A percentile compares a stretch with the other conserved stretches of the same genome.
Evolutionary conservation across 2,797 vertebrate species (phyloP).

Genomic region (Typhlichthys eigenmanni): DNA sequence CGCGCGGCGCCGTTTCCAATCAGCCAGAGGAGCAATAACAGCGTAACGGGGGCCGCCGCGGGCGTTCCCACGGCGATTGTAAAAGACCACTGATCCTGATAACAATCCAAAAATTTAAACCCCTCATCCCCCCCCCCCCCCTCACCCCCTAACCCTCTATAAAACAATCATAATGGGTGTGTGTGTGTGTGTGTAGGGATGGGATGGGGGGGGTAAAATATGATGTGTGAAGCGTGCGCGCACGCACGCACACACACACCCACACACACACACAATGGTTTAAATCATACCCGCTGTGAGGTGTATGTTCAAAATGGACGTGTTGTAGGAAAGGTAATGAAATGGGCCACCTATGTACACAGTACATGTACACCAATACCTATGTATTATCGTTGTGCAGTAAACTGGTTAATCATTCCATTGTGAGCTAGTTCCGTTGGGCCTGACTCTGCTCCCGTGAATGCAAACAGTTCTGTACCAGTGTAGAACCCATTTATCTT

Average conservation of each 20-base stretch:
- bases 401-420: not conserved
- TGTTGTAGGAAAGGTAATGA: conserved; percentile 54
- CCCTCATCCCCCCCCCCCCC: conserved; percentile 17
- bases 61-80: conserved; percentile 46
- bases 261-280: conserved; percentile 28
- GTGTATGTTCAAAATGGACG: conserved; percentile 66
- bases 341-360: conserved; percentile 42
- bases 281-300: conserved; percentile 64
- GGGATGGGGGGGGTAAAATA: not conserved
- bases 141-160: conserved; percentile 22
- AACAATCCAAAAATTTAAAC: conserved; percentile 68
- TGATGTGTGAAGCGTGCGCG: not conserved
- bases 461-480: no score
- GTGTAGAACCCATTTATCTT: no score
- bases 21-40: conserved; percentile 53
- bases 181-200: not conserved
- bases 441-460: no score
- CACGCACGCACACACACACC: not conserved
- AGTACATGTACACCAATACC: conserved; percentile 57
- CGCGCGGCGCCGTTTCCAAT: conserved; percentile 65
- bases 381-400: not conserved
- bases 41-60: conserved; percentile 41
- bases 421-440: no score
- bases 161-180: conserved; percentile 70
- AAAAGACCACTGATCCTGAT: conserved; percentile 65